phyloP scores from a whole-genome alignment of 37 sponge, comb jelly and placozoan species.

The Aphrocallistes beatrix region DNA sequence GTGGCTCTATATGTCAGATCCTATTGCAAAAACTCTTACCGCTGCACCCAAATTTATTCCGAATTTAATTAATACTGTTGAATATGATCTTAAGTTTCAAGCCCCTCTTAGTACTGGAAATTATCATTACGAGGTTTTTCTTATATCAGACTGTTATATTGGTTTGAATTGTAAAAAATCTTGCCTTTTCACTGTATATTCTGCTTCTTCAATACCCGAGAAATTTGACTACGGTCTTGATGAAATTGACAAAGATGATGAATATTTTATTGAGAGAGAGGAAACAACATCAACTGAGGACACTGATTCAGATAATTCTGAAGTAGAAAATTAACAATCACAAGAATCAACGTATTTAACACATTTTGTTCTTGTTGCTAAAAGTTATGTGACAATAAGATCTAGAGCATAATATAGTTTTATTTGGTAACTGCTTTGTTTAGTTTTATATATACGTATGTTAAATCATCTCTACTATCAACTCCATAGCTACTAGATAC shows the following conservation, averaged over 20 bases:
- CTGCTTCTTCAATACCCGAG: background rate
- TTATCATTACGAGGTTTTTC: background rate
- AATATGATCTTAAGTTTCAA: background rate
- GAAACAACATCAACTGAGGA: constrained; percentile 7
- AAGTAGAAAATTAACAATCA: too few species aligned
- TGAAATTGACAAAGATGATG: background rate
- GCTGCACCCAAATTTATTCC: constrained; percentile 18
- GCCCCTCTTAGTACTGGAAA: background rate
- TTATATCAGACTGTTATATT: constrained; percentile 3
- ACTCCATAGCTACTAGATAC: too few species aligned
- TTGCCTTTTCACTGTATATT: background rate
- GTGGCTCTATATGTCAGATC: constrained; percentile 12
- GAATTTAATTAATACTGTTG: background rate
- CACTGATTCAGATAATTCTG: background rate
- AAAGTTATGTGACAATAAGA: too few species aligned
- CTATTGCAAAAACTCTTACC: background rate
- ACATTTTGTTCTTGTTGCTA: too few species aligned
- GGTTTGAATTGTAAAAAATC: background rate
- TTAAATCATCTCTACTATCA: too few species aligned
- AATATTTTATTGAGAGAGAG: background rate
- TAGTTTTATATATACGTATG: too few species aligned
- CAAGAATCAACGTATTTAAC: too few species aligned
- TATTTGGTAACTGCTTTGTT: too few species aligned
- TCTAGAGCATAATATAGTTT: too few species aligned
- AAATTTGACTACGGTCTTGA: background rate